phyloP scores from a whole-genome alignment of 2,797 vertebrate genomes.

The Enteromius anoplus region DNA sequence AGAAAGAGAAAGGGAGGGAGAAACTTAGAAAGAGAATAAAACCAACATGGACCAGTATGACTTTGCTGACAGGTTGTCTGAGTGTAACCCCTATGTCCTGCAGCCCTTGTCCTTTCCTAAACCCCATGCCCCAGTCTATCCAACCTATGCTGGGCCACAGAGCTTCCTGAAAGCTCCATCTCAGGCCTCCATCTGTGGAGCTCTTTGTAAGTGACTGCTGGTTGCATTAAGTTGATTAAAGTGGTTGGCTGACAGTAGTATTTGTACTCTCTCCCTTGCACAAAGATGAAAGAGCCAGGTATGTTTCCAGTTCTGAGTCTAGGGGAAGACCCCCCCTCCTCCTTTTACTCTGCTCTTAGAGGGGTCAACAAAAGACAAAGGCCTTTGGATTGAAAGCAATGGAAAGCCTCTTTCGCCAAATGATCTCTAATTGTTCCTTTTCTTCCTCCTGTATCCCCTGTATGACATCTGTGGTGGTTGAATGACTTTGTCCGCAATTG shows the following conservation, averaged over 20 bases:
- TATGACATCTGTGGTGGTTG: slow-evolving; percentile 78
- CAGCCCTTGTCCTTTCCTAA: slow-evolving; percentile 68
- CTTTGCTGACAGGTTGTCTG: slow-evolving; percentile 75
- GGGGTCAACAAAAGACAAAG: slow-evolving; percentile 93
- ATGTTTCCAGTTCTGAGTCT: slow-evolving; percentile 77
- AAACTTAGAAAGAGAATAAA: slow-evolving; percentile 62
- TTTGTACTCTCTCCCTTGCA: slow-evolving; percentile 85
- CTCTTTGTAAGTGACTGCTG: slow-evolving; percentile 89
- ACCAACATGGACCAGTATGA: slow-evolving; percentile 68
- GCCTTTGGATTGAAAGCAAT: slow-evolving; percentile 85
- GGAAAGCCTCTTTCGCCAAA: slow-evolving; percentile 94
- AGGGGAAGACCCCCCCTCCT: slow-evolving; percentile 69
- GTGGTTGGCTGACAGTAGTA: slow-evolving; percentile 82
- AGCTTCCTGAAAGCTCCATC: slow-evolving; percentile 81
- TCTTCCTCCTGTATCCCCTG: slow-evolving; percentile 82
- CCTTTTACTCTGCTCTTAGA: slow-evolving; percentile 83
- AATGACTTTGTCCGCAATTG: slow-evolving; percentile 79
- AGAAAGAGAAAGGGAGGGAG: slow-evolving; percentile 23
- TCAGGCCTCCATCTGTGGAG: slow-evolving; percentile 80
- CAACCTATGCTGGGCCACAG: slow-evolving; percentile 70
- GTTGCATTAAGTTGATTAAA: slow-evolving; percentile 99
- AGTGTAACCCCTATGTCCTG: slow-evolving; percentile 75
- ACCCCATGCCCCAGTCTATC: slow-evolving; percentile 65
- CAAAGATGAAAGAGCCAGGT: slow-evolving; percentile 92
- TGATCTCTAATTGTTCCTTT: slow-evolving; percentile 97